Evolutionary conservation across 2,113 vertebrate species (phyloP).

Genomic region (Xiphophorus couchianus): DNA sequence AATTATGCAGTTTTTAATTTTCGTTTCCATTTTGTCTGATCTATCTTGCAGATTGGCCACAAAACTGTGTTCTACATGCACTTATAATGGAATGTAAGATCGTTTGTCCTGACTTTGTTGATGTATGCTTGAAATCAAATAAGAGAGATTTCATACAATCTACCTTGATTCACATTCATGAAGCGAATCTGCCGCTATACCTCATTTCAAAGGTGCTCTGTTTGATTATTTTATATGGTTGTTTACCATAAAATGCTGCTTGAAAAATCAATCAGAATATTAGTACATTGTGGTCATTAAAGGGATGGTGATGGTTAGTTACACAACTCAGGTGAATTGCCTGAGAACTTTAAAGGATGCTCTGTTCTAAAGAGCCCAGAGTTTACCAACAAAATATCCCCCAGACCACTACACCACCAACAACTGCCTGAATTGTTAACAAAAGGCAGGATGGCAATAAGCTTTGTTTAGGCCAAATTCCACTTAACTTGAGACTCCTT

Average conservation of each 20-base stretch:
- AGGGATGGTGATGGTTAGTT: neutral
- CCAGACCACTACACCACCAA: neutral
- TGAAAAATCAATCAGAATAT: neutral
- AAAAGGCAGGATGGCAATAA: neutral
- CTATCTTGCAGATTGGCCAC: neutral
- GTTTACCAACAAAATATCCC: neutral
- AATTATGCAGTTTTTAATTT: neutral
- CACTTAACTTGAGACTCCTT: no score
- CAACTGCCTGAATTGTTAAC: neutral
- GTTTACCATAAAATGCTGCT: neutral
- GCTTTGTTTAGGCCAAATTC: no score
- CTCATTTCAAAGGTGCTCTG: no score
- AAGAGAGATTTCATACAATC: no score
- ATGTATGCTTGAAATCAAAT: no score
- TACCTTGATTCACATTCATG: no score
- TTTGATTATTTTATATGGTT: no score
- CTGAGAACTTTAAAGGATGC: neutral
- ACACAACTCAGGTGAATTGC: neutral
- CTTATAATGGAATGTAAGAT: neutral
- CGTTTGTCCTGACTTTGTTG: no score
- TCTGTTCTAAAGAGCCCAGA: neutral
- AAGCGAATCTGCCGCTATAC: no score
- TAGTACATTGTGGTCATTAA: neutral
- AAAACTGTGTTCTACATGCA: neutral
- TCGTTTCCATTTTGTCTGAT: neutral